Evolutionary conservation across 2,888 invertebrate genomes (phyloP), one percentile per base, ranked within the genome.

Genomic region (Busseola fusca): DNA sequence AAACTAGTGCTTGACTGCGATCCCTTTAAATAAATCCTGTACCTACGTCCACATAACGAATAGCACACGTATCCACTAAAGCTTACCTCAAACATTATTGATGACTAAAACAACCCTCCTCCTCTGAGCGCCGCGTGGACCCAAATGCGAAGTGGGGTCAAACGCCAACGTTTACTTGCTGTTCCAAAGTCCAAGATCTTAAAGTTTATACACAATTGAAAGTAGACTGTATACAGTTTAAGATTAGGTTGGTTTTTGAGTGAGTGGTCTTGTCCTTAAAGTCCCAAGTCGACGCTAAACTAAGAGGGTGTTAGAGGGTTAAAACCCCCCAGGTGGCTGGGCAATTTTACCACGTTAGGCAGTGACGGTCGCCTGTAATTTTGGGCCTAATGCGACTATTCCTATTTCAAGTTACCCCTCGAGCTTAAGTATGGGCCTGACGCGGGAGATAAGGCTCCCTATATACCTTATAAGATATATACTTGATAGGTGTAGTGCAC

Each of bases 361-460:
- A 90, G 93, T 92, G 95, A 94, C 95, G 95, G 94, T 94, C 93
- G 93, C 93, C 94, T 94, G 95, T 95, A 95, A 95, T 95, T 95
- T 94, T 92, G 94, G 93, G 92, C 93, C 94, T 95, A 95, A 95
- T 95, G 95, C 95, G 94, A 93, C 95, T 94, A 95, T 95, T 94
- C 94, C 95, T 95, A 95, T 95, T 95, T 95, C 92, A 92, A 94
- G 92, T 90, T 91, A 93, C 94, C 94, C 93, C 93, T 91, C 90
- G 87, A 88, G 91, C 91, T 93, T 94, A 94, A 94, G 93, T 90
- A 92, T 91, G 91, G 90, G 93, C 91, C 93, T 94, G 94, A 89
- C 91, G 90, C 88, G 87, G 76, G 89, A 94, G 95, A 95, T 95
- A 95, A 95, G 91, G 84, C 79, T 82, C 82, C 85, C 80, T 88